phyloP scores from a whole-genome alignment of 2,888 invertebrate species.

The Dryomyza anilis region DNA sequence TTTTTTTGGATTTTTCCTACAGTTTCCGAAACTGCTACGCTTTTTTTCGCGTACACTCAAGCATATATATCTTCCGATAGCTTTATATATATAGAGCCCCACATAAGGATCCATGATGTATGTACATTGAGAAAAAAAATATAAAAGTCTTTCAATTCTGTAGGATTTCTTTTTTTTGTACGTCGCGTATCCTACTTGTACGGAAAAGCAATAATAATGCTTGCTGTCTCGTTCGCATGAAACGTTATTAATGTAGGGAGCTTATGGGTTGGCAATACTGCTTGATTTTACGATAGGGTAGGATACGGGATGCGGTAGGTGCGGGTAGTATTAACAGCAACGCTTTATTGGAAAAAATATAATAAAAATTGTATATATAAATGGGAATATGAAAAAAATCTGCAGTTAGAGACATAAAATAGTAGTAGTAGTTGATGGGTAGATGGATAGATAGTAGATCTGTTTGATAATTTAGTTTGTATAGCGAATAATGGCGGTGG shows the following conservation, averaged over 20 bases:
- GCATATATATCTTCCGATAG: background rate
- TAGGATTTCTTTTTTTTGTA: too few species aligned
- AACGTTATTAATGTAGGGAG: slow-evolving; percentile 20
- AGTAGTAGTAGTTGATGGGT: background rate
- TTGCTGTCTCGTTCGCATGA: slow-evolving; percentile 21
- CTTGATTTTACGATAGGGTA: background rate
- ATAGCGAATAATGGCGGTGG: too few species aligned
- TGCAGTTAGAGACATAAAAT: slow-evolving; percentile 12
- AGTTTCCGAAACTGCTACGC: slow-evolving; percentile 7
- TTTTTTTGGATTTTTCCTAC: background rate
- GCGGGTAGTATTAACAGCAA: background rate
- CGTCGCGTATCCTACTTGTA: background rate
- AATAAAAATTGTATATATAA: slow-evolving; percentile 3
- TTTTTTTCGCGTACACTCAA: slow-evolving; percentile 2
- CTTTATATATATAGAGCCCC: too few species aligned
- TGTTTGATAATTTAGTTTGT: too few species aligned
- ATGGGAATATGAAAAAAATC: background rate
- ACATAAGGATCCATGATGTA: too few species aligned
- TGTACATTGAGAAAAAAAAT: slow-evolving; percentile 1
- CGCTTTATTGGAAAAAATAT: slow-evolving; percentile 21
- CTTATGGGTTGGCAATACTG: too few species aligned
- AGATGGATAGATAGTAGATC: too few species aligned
- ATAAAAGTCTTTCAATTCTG: too few species aligned
- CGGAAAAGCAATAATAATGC: slow-evolving; percentile 20
- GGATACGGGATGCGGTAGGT: background rate